Evolutionary conservation across 2,888 invertebrate species (phyloP), one percentile per base, ranked within the genome.

Genomic region (Emmelina monodactyla): DNA sequence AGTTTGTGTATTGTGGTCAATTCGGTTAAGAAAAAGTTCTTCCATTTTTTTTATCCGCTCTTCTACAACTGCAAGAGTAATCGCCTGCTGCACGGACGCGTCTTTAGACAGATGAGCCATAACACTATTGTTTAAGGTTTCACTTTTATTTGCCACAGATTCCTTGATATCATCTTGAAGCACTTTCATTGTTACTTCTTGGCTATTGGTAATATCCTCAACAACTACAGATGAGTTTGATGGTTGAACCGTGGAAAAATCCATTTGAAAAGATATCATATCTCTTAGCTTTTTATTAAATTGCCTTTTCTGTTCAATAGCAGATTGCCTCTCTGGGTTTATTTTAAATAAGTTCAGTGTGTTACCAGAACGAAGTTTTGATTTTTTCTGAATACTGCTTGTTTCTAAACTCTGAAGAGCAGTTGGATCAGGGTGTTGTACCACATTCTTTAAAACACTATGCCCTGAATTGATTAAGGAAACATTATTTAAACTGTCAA

Each of bases 241-340:
- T n/a, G n/a, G n/a, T n/a, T n/a, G n/a, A n/a, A n/a, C n/a, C n/a
- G n/a, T n/a, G n/a, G n/a, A n/a, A n/a, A n/a, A n/a, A n/a, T 6
- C 19, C 5, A 19, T 5, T 25, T 25, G 25, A 3, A 3, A 66
- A 19, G 64, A 58, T 50, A 76, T 53, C 4, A 73, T 61, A 44
- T 76, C 72, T 47, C 62, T 58, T 30, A 79, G 42, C 45, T 65
- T 75, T 62, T 69, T 73, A 46, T 78, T 78, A 43, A 72, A 76
- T 38, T 65, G 62, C 39, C 79, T 58, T 45, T 79, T 79, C 47
- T 67, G 55, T 44, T 64, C 55, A 37, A 78, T 78, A 22, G 58
- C 66, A 30, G 73, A 75, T 22, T 55, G 42, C 47, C 70, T 64
- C 46, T 71, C 68, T 31, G 69, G 62, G 7, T 62, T 49, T 33